A percentile compares a stretch with the other conserved stretches of the same genome.
phyloP scores from a whole-genome alignment of 2,113 vertebrate genomes.

The Motacilla alba region DNA sequence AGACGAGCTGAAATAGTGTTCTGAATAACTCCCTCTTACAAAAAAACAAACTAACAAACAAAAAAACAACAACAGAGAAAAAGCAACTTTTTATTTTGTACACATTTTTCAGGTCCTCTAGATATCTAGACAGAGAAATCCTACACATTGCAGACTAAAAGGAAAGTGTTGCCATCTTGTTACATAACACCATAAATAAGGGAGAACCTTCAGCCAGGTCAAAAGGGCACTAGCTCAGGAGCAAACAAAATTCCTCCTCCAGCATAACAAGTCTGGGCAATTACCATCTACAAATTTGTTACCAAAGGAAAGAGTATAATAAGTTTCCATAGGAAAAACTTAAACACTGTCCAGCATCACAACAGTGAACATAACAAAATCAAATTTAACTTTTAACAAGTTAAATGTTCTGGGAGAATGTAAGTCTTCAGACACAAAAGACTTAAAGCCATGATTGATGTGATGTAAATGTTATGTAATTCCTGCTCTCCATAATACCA shows the following conservation, averaged over 20 bases:
- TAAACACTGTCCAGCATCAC: background rate
- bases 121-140: background rate
- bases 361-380: background rate
- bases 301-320: background rate
- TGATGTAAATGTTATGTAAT: background rate
- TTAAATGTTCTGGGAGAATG: background rate
- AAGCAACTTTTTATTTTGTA: background rate
- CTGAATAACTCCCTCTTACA: background rate
- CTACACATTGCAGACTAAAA: background rate
- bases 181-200: background rate
- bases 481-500: background rate
- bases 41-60: background rate
- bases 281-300: background rate
- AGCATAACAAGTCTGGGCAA: background rate
- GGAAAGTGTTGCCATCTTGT: background rate
- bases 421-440: background rate
- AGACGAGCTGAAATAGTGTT: background rate
- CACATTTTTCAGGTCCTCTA: background rate
- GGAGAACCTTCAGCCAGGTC: background rate
- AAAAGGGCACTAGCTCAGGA: background rate
- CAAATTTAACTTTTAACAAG: background rate
- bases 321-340: background rate
- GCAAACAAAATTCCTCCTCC: background rate
- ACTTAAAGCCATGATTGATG: background rate
- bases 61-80: too few relatives aligned